phyloP scores from a whole-genome alignment of 1,140 invertebrate genomes.

The Cyclargus thomasi region DNA sequence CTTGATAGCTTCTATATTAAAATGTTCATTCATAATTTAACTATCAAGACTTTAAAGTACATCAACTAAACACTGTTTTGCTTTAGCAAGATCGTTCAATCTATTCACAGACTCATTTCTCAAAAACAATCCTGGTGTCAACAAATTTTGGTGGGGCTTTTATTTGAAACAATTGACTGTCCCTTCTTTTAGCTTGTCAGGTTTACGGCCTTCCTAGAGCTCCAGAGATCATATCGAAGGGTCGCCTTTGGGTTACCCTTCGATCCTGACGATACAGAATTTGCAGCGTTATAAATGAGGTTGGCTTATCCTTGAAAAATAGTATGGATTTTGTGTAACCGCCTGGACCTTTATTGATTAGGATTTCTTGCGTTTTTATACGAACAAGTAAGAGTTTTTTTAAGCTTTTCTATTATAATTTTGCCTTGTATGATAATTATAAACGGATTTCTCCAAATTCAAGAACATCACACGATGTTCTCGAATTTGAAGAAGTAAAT shows the following conservation, averaged over 20 bases:
- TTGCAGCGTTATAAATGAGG: slow-evolving; percentile 2
- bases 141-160: not conserved
- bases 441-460: no score
- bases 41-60: no score
- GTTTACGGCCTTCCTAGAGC: slow-evolving; percentile 2
- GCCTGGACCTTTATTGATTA: not conserved
- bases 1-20: no score
- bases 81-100: not conserved
- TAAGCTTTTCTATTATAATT: no score
- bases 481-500: no score
- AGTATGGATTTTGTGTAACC: slow-evolving; percentile 3
- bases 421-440: no score
- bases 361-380: not conserved
- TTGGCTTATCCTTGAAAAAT: not conserved
- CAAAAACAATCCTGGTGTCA: not conserved
- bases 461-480: no score
- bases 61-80: no score
- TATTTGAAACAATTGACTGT: slow-evolving; percentile 1
- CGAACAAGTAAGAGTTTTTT: no score
- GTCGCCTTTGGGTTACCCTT: not conserved
- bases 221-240: not conserved
- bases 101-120: not conserved
- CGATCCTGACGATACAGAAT: not conserved
- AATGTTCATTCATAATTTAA: no score
- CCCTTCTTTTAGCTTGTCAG: slow-evolving; percentile 2